Evolutionary conservation across 2,888 invertebrate species (phyloP).

Genomic region (Nemapogon koenigi): DNA sequence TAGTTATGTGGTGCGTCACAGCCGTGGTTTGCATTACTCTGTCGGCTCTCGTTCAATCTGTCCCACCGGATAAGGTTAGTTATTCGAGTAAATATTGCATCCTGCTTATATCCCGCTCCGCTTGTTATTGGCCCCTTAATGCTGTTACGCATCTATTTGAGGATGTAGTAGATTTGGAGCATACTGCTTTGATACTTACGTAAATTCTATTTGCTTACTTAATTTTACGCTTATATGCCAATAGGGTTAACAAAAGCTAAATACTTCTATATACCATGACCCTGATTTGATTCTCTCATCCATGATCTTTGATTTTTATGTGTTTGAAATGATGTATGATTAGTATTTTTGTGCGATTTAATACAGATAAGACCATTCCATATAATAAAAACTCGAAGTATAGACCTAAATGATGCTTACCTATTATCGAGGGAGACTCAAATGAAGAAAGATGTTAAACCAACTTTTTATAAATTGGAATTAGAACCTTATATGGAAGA

Average conservation of each 20-base stretch:
- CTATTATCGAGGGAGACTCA: constrained; percentile 68
- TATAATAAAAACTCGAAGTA: constrained; percentile 62
- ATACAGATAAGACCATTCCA: constrained; percentile 29
- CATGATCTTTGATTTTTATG: too few relatives aligned
- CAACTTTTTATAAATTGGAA: constrained; percentile 70
- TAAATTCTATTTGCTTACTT: too few relatives aligned
- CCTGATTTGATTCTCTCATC: too few relatives aligned
- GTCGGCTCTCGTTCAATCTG: constrained; percentile 21
- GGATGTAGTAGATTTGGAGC: too few relatives aligned
- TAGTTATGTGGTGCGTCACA: too few relatives aligned
- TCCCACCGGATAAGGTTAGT: constrained; percentile 52
- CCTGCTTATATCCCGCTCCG: constrained; percentile 2
- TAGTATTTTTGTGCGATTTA: too few relatives aligned
- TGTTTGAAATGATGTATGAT: too few relatives aligned
- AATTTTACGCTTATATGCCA: too few relatives aligned
- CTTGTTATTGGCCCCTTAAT: constrained; percentile 4
- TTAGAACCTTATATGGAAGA: constrained; percentile 71
- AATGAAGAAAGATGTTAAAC: constrained; percentile 68
- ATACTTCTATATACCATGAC: too few relatives aligned
- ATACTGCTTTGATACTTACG: too few relatives aligned
- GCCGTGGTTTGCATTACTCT: not conserved
- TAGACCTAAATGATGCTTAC: constrained; percentile 75
- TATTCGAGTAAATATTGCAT: constrained; percentile 12
- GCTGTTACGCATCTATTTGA: constrained; percentile 1
- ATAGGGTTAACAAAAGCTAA: too few relatives aligned